Base-by-base conservation (phyloP, 1,140 invertebrate genomes). In the Drosophila sp. region DNA sequence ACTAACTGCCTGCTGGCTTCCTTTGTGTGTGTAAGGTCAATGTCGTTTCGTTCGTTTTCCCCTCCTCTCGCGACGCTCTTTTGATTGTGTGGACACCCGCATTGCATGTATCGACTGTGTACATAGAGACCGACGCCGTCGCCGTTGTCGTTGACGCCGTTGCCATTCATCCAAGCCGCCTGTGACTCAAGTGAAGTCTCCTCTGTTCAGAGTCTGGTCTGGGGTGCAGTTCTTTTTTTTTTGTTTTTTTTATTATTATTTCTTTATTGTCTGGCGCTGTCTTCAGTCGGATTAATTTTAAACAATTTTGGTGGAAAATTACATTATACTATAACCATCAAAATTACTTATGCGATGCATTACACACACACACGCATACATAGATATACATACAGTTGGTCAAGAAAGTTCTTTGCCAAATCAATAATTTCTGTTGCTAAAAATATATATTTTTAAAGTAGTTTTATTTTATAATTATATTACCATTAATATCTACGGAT, bases 1-100 rank as follows among this genome's bases (percentile, higher is more conserved):
- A 54, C 67, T 56, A 43, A 45, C 61, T 64, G n/a, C 36, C 41
- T 69, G 58, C 54, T 21, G 16, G 18, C 63, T 36, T 36, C 38
- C 29, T 67, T 46, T 66, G 71, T 69, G 63, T 71, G 78, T 78
- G 87, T 90, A 90, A 90, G 87, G 87, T 90, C 87, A 90, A 90
- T 90, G 87, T 90, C 87, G 87, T 80, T 90, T 90, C 72, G 76
- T 76, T 57, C 67, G 62, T 58, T n/a, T n/a, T 56, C 40, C 18
- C 66, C 57, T 56, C 32, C 46, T 36, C 61, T 48, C 32, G 4
- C 25, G 7, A 36, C 9, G 0, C 4, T 7, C 61, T n/a, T 64
- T 64, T 64, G 25, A 48, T n/a, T 64, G 36, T 41, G 18, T 36
- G 41, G 51, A 56, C 64, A 59, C 50, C 57, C 70, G 41, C 65